These are phyloP conservation scores for Argyrosomus regius DNA, from an alignment of 2,797 vertebrate species.

Conservation along the genomic window DNA sequence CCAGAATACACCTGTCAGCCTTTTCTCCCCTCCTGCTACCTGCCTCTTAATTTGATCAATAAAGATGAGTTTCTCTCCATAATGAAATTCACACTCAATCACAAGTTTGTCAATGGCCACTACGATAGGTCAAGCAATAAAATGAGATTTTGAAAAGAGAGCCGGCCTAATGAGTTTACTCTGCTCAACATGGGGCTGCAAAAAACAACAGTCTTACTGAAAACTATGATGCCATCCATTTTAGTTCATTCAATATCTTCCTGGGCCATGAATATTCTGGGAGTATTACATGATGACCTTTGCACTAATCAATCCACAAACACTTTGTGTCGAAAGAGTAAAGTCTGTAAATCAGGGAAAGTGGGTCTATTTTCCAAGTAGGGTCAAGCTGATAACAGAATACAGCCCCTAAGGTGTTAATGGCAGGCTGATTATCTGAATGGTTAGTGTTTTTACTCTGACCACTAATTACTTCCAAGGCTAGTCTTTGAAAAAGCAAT, in stretches of 20 bases:
- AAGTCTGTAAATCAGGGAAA: conserved; percentile 49
- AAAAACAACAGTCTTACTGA: conserved; percentile 57
- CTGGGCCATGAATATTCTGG: conserved; percentile 72
- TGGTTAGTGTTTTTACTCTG: conserved; percentile 70
- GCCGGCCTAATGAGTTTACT: conserved; percentile 70
- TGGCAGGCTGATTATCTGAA: conserved; percentile 79
- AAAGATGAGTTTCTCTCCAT: conserved; percentile 78
- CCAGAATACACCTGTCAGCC: conserved; percentile 52
- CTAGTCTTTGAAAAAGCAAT: conserved; percentile 81
- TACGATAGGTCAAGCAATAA: conserved; percentile 83
- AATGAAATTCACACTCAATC: conserved; percentile 80
- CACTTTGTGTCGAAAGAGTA: conserved; percentile 64
- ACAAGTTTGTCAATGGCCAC: conserved; percentile 75
- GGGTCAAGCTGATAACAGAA: conserved; percentile 73
- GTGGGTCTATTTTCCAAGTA: conserved; percentile 40
- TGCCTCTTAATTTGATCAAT: conserved; percentile 77
- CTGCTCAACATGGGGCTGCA: conserved; percentile 60
- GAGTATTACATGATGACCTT: conserved; percentile 87
- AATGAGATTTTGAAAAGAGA: conserved; percentile 69
- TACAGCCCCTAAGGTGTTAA: conserved; percentile 69
- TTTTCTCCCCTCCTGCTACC: conserved; percentile 50
- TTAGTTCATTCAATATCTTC: conserved; percentile 81
- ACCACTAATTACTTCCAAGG: conserved; percentile 79
- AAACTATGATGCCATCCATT: conserved; percentile 71
- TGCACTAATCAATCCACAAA: conserved; percentile 78